Conservation (phyloP, 2,113 vertebrate species). For the Rhabdornis inornatus region DNA sequence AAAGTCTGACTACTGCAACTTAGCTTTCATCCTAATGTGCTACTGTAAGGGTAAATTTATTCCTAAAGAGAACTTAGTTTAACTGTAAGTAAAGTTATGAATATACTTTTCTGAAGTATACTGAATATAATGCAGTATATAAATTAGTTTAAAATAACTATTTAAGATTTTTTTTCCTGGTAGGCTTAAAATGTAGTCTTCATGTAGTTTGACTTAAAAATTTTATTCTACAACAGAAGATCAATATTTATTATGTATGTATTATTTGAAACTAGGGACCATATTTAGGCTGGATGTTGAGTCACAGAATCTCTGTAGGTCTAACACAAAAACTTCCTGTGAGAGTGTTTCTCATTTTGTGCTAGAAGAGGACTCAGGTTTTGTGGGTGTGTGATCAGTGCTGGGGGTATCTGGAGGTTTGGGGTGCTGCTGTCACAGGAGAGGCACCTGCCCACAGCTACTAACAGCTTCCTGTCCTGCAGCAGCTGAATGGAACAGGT, state of each 20-base stretch:
- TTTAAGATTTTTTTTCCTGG: neutral
- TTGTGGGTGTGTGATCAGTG: neutral
- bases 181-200: neutral
- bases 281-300: neutral
- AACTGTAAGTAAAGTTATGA: constrained; percentile 15
- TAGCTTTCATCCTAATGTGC: neutral
- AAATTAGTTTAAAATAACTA: constrained; percentile 13
- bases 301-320: neutral
- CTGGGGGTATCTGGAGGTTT: neutral
- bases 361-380: too few species aligned
- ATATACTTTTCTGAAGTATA: neutral
- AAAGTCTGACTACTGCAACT: neutral
- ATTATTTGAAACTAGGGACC: neutral
- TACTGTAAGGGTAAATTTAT: neutral
- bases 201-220: neutral
- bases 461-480: neutral
- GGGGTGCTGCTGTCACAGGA: neutral
- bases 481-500: neutral
- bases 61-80: neutral
- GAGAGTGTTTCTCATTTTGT: neutral
- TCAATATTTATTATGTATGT: neutral
- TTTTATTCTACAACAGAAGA: neutral
- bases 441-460: too few species aligned
- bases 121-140: neutral
- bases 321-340: neutral